A percentile compares a stretch with the other conserved stretches of the same genome.
These are phyloP conservation scores for Orthosia gothica DNA, from an alignment of 2,888 invertebrate species.

Conservation along the genomic window DNA sequence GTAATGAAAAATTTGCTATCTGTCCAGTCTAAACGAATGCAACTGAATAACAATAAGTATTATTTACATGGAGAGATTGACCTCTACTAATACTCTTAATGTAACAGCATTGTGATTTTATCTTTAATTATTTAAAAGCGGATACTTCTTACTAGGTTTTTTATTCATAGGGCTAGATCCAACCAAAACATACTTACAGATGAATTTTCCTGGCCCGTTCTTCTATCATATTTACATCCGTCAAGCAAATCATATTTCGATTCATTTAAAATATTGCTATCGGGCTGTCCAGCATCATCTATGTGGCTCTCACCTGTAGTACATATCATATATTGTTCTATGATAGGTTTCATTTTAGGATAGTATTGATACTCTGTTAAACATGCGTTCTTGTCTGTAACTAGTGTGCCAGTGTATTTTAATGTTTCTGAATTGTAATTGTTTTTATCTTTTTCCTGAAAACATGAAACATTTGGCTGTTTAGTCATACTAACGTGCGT, in stretches of 20 bases:
- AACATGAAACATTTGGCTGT: neutral
- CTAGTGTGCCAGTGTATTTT: conserved; percentile 7
- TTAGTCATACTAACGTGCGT: neutral
- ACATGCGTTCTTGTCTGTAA: conserved; percentile 1
- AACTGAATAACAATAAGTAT: neutral
- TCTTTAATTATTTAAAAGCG: no score
- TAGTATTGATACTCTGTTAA: conserved; percentile 8
- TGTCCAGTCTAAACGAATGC: neutral
- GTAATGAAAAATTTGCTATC: neutral
- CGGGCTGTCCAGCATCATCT: conserved; percentile 10
- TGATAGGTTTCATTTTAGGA: conserved; percentile 24
- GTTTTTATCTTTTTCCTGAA: conserved; percentile 7
- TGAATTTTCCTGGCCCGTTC: conserved; percentile 26
- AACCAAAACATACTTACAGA: conserved; percentile 15
- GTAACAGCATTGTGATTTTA: no score
- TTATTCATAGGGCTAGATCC: neutral
- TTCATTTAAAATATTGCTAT: neutral
- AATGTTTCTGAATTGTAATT: conserved; percentile 11
- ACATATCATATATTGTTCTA: conserved; percentile 40
- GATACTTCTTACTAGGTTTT: neutral
- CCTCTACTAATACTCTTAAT: neutral
- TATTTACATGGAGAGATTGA: neutral
- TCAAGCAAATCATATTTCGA: neutral
- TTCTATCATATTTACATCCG: neutral
- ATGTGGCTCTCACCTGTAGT: conserved; percentile 18